Percentiles rank a stretch among this genome's conserved stretches.
Evolutionary conservation across 2,888 invertebrate genomes (phyloP).

Genomic region (Orchesella flavescens): DNA sequence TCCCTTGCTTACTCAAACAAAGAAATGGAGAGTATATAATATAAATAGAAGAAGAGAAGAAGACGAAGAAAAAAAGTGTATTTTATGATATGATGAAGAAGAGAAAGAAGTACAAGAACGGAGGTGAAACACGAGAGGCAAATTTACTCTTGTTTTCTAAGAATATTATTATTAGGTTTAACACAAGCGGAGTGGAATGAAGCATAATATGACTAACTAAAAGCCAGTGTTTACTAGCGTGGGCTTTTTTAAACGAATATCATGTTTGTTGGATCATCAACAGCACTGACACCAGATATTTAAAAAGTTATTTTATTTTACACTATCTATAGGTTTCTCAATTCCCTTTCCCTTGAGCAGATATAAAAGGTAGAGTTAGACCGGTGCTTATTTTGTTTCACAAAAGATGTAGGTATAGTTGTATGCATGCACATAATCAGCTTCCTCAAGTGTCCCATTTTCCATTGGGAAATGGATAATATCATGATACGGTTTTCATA

Average conservation of each 20-base stretch:
- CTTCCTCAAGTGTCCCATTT: constrained; percentile 34
- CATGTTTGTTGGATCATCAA: too few species aligned
- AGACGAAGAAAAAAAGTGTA: not conserved
- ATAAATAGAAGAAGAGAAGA: not conserved
- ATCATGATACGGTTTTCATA: constrained; percentile 14
- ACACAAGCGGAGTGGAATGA: constrained; percentile 52
- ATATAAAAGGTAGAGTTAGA: too few species aligned
- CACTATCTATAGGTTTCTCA: too few species aligned
- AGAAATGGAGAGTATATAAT: constrained; percentile 8
- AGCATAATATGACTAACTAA: constrained; percentile 47
- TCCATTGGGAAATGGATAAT: constrained; percentile 30
- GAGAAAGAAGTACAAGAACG: not conserved
- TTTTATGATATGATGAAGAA: constrained; percentile 26
- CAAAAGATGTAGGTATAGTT: constrained; percentile 2
- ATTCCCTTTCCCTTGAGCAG: too few species aligned
- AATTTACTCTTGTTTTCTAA: constrained; percentile 21
- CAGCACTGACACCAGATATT: too few species aligned
- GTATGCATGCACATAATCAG: constrained; percentile 21
- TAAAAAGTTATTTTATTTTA: too few species aligned
- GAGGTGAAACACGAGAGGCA: constrained; percentile 1
- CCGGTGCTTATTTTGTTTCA: too few species aligned
- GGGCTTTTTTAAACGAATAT: too few species aligned
- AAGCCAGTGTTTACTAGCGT: constrained; percentile 29
- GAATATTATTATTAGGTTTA: constrained; percentile 41
- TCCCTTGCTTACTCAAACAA: constrained; percentile 16